phyloP scores from a whole-genome alignment of 2,113 vertebrate genomes.

The Grallaria varia region DNA sequence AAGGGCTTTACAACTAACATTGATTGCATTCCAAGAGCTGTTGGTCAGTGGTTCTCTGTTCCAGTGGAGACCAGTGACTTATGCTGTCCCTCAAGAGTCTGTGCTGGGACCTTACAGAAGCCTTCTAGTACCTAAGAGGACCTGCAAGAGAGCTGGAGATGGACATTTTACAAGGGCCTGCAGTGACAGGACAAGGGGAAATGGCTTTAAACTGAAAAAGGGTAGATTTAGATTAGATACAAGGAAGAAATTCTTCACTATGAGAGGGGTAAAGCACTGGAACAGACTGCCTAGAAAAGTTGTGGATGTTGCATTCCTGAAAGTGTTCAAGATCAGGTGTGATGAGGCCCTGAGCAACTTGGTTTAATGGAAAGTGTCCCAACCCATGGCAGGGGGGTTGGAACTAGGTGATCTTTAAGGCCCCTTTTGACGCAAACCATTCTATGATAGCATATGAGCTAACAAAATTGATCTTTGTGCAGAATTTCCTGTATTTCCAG shows the following conservation, averaged over 20 bases:
- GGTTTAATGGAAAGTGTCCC: neutral
- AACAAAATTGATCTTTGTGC: neutral
- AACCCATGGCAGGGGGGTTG: fast-evolving
- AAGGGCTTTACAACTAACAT: neutral
- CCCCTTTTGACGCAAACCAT: neutral
- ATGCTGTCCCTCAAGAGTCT: neutral
- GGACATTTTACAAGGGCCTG: neutral
- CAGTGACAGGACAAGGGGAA: too few species aligned
- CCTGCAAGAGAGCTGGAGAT: neutral
- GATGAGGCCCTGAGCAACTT: neutral
- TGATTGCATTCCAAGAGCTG: neutral
- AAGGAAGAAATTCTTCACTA: neutral
- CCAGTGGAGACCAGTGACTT: fast-evolving
- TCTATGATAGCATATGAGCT: neutral
- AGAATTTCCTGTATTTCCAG: neutral
- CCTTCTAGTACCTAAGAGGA: neutral
- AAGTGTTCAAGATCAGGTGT: neutral
- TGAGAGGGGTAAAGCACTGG: neutral
- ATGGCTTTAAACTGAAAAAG: neutral
- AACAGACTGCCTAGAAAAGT: neutral
- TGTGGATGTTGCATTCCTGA: neutral
- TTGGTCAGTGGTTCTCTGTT: fast-evolving
- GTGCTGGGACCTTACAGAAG: neutral
- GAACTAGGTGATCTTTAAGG: neutral
- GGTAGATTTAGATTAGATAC: neutral